Evolutionary conservation across 2,797 vertebrate species (phyloP).

Genomic region (Sibirionetta formosa): DNA sequence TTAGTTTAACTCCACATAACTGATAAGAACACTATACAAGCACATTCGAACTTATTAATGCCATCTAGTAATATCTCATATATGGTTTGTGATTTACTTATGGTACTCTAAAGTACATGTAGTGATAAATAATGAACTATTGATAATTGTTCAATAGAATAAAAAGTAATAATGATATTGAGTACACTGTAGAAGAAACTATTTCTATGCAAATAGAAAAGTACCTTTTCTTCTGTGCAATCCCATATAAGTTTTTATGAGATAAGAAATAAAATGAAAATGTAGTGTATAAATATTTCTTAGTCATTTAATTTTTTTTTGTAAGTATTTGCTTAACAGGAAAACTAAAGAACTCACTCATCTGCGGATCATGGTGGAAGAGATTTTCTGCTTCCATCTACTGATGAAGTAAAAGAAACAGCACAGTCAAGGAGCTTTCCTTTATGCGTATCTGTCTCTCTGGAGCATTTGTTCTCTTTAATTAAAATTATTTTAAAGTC

Average conservation of each 20-base stretch:
- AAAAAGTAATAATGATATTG: background rate
- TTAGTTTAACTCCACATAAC: background rate
- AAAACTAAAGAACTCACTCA: background rate
- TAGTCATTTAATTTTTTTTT: background rate
- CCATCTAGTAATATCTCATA: background rate
- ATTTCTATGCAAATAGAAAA: background rate
- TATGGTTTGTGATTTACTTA: background rate
- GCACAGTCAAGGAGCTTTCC: background rate
- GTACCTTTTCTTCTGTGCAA: background rate
- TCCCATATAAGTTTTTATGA: conserved; percentile 46
- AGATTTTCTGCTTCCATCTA: background rate
- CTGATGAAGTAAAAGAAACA: background rate
- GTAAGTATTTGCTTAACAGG: background rate
- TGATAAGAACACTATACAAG: background rate
- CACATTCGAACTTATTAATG: background rate
- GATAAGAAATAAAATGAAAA: conserved; percentile 48
- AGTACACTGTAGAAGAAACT: background rate
- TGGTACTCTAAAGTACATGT: background rate
- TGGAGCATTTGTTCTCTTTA: background rate
- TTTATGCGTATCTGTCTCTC: background rate
- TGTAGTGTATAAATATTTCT: conserved; percentile 28
- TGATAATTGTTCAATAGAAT: background rate
- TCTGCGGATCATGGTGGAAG: background rate
- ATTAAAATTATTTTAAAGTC: background rate
- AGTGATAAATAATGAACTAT: background rate